These are phyloP conservation scores for Harpagoxenus sublaevis DNA, from an alignment of 2,888 invertebrate genomes.

Conservation along the genomic window DNA sequence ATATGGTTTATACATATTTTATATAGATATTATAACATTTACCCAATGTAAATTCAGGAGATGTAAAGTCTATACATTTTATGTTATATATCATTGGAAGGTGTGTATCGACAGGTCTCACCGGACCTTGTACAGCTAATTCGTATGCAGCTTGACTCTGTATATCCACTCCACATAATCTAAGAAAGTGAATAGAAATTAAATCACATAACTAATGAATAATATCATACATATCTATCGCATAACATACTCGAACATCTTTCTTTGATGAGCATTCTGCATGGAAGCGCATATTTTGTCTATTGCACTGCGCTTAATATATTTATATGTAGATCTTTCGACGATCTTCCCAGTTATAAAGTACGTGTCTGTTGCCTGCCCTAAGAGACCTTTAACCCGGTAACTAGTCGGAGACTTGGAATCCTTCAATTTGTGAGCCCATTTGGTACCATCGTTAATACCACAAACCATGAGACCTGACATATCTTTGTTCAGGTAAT, in stretches of 20 bases:
- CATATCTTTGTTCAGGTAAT: slow-evolving; percentile 89
- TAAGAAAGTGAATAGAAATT: slow-evolving; percentile 78
- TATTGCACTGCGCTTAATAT: slow-evolving; percentile 90
- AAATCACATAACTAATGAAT: slow-evolving; percentile 13
- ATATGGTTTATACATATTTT: background rate
- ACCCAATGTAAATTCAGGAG: slow-evolving; percentile 95
- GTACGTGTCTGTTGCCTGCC: slow-evolving; percentile 91
- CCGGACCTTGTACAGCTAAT: slow-evolving; percentile 93
- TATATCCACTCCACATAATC: slow-evolving; percentile 92
- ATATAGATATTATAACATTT: slow-evolving; percentile 68
- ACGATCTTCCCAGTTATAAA: slow-evolving; percentile 91
- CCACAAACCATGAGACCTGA: slow-evolving; percentile 94
- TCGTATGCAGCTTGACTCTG: slow-evolving; percentile 97
- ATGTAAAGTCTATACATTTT: slow-evolving; percentile 93
- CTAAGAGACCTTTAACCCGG: slow-evolving; percentile 92
- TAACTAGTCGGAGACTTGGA: slow-evolving; percentile 90
- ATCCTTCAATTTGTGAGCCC: slow-evolving; percentile 88
- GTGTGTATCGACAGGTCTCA: slow-evolving; percentile 91
- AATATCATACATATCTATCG: slow-evolving; percentile 19
- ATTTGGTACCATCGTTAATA: slow-evolving; percentile 89
- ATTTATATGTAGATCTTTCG: slow-evolving; percentile 90
- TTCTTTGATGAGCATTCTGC: slow-evolving; percentile 94
- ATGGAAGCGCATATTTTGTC: slow-evolving; percentile 92
- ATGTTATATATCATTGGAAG: slow-evolving; percentile 94
- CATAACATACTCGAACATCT: slow-evolving; percentile 92